phyloP scores from a whole-genome alignment of 2,888 invertebrate genomes.

The Molorchus minor region DNA sequence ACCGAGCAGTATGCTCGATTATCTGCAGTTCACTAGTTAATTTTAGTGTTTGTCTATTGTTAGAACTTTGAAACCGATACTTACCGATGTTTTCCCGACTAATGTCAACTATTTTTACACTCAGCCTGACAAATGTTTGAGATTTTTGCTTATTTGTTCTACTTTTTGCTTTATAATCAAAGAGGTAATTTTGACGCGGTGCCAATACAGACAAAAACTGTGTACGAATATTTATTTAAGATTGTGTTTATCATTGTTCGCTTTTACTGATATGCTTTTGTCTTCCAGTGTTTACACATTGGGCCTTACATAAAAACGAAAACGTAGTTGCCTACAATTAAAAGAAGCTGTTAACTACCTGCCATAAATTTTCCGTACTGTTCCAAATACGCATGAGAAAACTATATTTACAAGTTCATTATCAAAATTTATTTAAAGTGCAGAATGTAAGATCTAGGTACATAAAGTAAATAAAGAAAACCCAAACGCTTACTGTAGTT shows the following conservation, averaged over 20 bases:
- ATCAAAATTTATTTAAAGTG: too few species aligned
- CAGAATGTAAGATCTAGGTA: too few species aligned
- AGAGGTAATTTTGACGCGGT: constrained; percentile 6
- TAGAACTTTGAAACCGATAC: constrained; percentile 51
- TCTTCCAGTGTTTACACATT: not conserved
- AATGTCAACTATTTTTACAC: constrained; percentile 45
- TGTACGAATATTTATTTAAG: not conserved
- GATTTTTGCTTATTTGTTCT: constrained; percentile 27
- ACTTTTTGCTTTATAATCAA: constrained; percentile 21
- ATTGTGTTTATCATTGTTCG: not conserved
- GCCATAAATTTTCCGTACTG: too few species aligned
- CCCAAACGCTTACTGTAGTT: too few species aligned
- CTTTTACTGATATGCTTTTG: not conserved
- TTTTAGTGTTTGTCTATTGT: constrained; percentile 57
- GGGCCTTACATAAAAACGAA: too few species aligned
- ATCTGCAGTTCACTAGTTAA: constrained; percentile 57
- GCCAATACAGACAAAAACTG: constrained; percentile 3
- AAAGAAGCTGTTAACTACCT: too few species aligned
- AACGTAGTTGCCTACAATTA: too few species aligned
- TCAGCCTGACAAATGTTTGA: constrained; percentile 33
- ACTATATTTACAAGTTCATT: too few species aligned
- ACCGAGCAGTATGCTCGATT: constrained; percentile 45
- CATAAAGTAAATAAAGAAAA: too few species aligned
- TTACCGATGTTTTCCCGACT: constrained; percentile 45
- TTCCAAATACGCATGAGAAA: too few species aligned